Conservation (phyloP, 2,888 invertebrate species). For the Beris morrisii region DNA sequence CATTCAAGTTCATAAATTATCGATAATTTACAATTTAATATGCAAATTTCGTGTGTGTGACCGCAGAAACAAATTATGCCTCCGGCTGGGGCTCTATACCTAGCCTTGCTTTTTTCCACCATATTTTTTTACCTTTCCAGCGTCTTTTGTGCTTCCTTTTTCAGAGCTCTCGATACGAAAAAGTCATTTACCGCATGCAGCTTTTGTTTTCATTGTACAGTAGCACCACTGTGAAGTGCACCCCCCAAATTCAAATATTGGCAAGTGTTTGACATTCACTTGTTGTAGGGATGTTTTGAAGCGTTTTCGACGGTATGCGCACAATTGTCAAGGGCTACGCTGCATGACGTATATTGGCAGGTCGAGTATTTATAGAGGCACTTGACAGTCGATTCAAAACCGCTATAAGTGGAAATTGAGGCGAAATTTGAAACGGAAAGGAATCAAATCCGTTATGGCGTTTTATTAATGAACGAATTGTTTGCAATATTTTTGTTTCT, state of each 20-base stretch:
- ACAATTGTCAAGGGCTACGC: slow-evolving; percentile 28
- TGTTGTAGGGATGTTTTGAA: neutral
- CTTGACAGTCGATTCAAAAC: slow-evolving; percentile 32
- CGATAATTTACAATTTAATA: slow-evolving; percentile 39
- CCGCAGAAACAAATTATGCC: slow-evolving; percentile 23
- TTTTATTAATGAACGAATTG: too few relatives aligned
- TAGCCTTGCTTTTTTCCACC: slow-evolving; percentile 1
- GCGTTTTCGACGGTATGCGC: slow-evolving; percentile 1
- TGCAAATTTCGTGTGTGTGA: slow-evolving; percentile 31
- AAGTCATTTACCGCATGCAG: slow-evolving; percentile 32
- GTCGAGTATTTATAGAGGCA: slow-evolving; percentile 35
- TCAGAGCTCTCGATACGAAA: neutral
- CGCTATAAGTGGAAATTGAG: neutral
- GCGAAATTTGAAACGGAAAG: neutral
- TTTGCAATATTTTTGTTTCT: too few relatives aligned
- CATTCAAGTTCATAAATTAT: slow-evolving; percentile 35
- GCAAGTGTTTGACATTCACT: slow-evolving; percentile 18
- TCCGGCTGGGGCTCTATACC: neutral
- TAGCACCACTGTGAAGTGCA: neutral
- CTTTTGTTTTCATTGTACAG: slow-evolving; percentile 28
- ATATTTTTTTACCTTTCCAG: too few relatives aligned
- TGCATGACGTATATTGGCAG: slow-evolving; percentile 38
- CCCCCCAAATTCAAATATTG: slow-evolving; percentile 23
- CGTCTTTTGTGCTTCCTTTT: too few relatives aligned
- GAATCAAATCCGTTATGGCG: too few relatives aligned